A percentile compares a stretch with the other conserved stretches of the same genome.
These are phyloP conservation scores for Diaprepes abbreviatus DNA, from an alignment of 2,888 invertebrate species.

Conservation along the genomic window DNA sequence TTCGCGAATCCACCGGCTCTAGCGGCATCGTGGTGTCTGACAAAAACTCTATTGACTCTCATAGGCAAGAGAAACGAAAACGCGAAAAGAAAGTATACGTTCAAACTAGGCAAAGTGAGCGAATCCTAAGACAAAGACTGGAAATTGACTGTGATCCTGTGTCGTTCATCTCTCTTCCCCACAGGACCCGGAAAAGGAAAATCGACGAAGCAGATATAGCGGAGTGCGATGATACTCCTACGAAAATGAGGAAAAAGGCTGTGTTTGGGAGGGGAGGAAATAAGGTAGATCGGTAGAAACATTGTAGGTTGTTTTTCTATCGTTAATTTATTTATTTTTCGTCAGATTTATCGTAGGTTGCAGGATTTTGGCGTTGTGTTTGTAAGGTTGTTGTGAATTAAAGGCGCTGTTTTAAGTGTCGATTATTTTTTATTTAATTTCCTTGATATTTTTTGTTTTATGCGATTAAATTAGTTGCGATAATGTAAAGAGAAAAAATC, in stretches of 20 bases:
- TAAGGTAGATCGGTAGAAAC: conserved; percentile 41
- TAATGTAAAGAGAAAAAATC: too few species aligned
- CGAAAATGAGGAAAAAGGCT: conserved; percentile 61
- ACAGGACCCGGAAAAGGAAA: conserved; percentile 57
- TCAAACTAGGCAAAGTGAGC: conserved; percentile 64
- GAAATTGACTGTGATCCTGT: conserved; percentile 62
- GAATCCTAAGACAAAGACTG: conserved; percentile 61
- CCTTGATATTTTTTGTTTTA: not conserved
- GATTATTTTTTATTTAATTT: too few species aligned
- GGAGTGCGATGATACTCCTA: conserved; percentile 57
- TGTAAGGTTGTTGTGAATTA: not conserved
- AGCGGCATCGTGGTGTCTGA: conserved; percentile 61
- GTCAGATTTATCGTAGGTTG: not conserved
- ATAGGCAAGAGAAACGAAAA: conserved; percentile 53
- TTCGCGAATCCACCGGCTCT: conserved; percentile 59
- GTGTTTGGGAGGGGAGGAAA: conserved; percentile 48
- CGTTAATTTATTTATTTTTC: conserved; percentile 25
- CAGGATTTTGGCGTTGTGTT: not conserved
- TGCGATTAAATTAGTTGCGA: too few species aligned
- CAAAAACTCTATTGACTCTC: conserved; percentile 53
- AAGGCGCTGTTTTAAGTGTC: conserved; percentile 16
- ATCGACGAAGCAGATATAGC: conserved; percentile 49
- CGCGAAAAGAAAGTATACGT: conserved; percentile 56
- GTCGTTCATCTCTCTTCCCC: conserved; percentile 54
- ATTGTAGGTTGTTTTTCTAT: conserved; percentile 17